These are phyloP conservation scores for Diorhabda carinulata DNA, from an alignment of 1,140 invertebrate genomes.

Conservation along the genomic window DNA sequence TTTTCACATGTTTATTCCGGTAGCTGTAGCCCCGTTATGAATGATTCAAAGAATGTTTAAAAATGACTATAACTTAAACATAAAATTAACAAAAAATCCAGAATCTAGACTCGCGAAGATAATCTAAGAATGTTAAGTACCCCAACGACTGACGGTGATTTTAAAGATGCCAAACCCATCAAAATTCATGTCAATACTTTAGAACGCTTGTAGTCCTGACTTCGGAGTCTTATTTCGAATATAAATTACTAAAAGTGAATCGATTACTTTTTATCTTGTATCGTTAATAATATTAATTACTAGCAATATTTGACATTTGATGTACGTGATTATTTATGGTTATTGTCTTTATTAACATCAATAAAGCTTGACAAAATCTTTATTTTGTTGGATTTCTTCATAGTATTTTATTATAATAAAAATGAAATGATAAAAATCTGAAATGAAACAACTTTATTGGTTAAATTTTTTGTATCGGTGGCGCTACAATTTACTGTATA, in stretches of 20 bases:
- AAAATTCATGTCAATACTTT: neutral
- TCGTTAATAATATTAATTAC: constrained; percentile 1
- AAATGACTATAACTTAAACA: no score
- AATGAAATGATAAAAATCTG: no score
- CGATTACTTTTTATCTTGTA: constrained; percentile 1
- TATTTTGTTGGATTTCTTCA: no score
- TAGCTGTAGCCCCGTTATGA: no score
- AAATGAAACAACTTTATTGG: no score
- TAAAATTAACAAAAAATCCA: neutral
- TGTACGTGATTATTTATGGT: neutral
- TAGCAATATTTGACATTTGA: constrained; percentile 1
- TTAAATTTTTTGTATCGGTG: no score
- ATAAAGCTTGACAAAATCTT: no score
- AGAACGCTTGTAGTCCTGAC: neutral
- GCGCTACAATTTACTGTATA: no score
- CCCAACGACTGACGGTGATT: constrained; percentile 1
- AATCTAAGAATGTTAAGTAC: constrained; percentile 2
- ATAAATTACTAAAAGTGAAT: constrained; percentile 1
- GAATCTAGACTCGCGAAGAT: neutral
- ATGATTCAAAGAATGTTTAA: no score
- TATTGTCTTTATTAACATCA: neutral
- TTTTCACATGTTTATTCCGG: no score
- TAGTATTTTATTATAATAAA: no score
- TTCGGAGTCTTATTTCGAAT: neutral
- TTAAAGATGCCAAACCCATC: neutral